Percentiles rank a stretch among this genome's conserved stretches.
Conservation (phyloP, 2,888 invertebrate genomes). For the Drosophila melanocephala region DNA sequence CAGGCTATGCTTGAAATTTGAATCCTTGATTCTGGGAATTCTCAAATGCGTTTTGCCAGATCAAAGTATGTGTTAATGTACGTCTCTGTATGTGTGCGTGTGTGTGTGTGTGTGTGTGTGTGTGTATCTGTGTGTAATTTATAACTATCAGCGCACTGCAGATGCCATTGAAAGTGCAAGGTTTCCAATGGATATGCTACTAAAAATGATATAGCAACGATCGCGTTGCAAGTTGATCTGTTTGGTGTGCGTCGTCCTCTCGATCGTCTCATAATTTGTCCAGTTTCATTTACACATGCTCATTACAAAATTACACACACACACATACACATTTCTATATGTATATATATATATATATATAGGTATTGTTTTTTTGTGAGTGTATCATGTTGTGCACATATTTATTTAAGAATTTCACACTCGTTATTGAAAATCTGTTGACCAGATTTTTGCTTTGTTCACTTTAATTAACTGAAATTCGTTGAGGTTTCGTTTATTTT, state of each 20-base stretch:
- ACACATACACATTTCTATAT: background rate
- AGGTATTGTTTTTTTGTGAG: background rate
- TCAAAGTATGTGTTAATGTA: constrained; percentile 52
- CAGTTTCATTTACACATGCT: constrained; percentile 62
- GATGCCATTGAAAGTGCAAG: constrained; percentile 52
- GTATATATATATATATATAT: background rate
- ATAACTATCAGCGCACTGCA: constrained; percentile 68
- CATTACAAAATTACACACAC: constrained; percentile 32
- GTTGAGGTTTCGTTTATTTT: constrained; percentile 37
- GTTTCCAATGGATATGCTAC: constrained; percentile 51
- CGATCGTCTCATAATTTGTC: constrained; percentile 61
- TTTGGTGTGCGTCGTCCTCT: background rate
- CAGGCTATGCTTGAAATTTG: constrained; percentile 65
- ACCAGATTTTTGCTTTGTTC: constrained; percentile 68
- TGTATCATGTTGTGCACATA: constrained; percentile 53
- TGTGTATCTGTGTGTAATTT: constrained; percentile 59
- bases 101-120: constrained; percentile 8
- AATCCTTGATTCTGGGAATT: constrained; percentile 77
- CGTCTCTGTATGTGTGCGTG: background rate
- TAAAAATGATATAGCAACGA: constrained; percentile 51
- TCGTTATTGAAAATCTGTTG: constrained; percentile 75
- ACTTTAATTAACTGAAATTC: constrained; percentile 64
- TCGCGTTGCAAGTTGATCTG: constrained; percentile 42
- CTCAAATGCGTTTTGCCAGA: constrained; percentile 58
- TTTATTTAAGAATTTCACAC: constrained; percentile 78